phyloP scores from a whole-genome alignment of 2,888 invertebrate species.

The Himalopsyche kuldschensis region DNA sequence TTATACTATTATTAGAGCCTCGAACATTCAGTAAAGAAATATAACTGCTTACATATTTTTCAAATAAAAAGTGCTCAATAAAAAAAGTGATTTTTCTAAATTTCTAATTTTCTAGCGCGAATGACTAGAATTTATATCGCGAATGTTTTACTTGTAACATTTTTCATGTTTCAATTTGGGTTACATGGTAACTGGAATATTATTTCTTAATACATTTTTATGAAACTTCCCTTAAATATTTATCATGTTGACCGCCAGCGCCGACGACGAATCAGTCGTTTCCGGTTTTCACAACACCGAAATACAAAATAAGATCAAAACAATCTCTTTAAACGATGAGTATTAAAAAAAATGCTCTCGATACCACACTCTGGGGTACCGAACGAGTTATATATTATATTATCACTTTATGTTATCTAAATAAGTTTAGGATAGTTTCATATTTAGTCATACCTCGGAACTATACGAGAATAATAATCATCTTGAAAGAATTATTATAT shows the following conservation, averaged over 20 bases:
- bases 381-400: neutral
- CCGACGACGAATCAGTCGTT: neutral
- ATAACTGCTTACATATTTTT: neutral
- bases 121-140: conserved; percentile 39
- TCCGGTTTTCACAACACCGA: neutral
- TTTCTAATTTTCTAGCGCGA: conserved; percentile 39
- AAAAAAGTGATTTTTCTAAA: conserved; percentile 13
- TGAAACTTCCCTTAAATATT: neutral
- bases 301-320: neutral
- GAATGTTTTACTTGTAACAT: conserved; percentile 35
- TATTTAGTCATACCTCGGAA: neutral
- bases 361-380: neutral
- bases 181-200: conserved; percentile 37
- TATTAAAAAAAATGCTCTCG: neutral
- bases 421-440: neutral
- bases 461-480: neutral
- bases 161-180: conserved; percentile 29
- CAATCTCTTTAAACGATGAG: neutral
- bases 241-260: neutral
- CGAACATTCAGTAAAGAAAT: neutral
- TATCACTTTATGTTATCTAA: neutral
- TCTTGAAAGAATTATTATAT: neutral
- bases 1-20: neutral
- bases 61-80: neutral
- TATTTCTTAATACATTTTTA: conserved; percentile 13